These are phyloP conservation scores for Oscheius sp. DNA, from an alignment of 2,888 invertebrate genomes.

Conservation along the genomic window DNA sequence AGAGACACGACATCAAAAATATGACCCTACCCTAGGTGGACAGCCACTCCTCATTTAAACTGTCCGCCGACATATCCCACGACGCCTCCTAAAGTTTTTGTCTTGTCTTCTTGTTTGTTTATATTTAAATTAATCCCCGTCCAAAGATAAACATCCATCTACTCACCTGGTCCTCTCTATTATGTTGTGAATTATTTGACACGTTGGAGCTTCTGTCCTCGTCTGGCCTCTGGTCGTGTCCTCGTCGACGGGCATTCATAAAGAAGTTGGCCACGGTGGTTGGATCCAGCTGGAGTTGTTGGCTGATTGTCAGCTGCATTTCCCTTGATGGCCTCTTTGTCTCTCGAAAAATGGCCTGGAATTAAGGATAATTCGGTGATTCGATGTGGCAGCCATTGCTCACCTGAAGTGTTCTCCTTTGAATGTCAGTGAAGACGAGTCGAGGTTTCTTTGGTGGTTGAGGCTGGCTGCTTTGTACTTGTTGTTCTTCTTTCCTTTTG, in stretches of 20 bases:
- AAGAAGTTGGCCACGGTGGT: slow-evolving; percentile 89
- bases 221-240: slow-evolving; percentile 31
- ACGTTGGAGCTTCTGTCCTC: slow-evolving; percentile 27
- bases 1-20: neutral
- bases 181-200: slow-evolving; percentile 29
- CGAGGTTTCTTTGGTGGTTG: slow-evolving; percentile 88
- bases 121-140: neutral
- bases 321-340: slow-evolving; percentile 72
- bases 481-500: slow-evolving; percentile 69
- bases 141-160: neutral
- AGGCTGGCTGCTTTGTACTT: slow-evolving; percentile 34
- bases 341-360: slow-evolving; percentile 72
- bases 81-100: slow-evolving; percentile 1
- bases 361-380: slow-evolving; percentile 11
- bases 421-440: slow-evolving; percentile 99
- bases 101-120: slow-evolving; percentile 2
- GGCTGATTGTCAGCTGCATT: slow-evolving; percentile 71
- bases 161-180: slow-evolving; percentile 32
- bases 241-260: slow-evolving; percentile 91
- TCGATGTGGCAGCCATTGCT: neutral
- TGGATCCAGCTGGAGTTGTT: slow-evolving; percentile 68
- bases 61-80: neutral
- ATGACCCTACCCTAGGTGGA: neutral
- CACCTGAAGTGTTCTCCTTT: slow-evolving; percentile 91
- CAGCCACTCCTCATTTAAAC: slow-evolving; percentile 1